Base-by-base conservation (phyloP, 2,797 vertebrate genomes). In the Glossophaga mutica region DNA sequence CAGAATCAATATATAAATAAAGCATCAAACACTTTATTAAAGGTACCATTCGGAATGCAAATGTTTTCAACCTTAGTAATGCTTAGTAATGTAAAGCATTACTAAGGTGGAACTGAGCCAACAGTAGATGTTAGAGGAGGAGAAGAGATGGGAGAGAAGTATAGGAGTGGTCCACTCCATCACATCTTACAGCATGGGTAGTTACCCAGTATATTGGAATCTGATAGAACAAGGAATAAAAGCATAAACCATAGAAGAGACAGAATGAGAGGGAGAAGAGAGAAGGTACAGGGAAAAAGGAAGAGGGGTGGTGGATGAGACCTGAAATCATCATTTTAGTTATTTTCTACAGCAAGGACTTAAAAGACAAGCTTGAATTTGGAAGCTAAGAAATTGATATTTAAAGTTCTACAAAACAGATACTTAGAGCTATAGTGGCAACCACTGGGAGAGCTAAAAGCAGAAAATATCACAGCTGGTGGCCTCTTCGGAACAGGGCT, bases 171-270 rank as follows among this genome's bases (percentile, higher is more conserved):
- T 42, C 34, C 32, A 2, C 19, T 92, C 24, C 21, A 34, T 32
- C 21, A 52, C 18, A 34, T 29, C 11, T 67, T 55, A 86, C 9
- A 70, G 29, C 11, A 16, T 9, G 15, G 15, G 10, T 3, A 44
- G 18, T n/a, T 59, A 62, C 2, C 8, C 26, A 22, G 16, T 11
- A 48, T 2, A 11, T 68, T 77, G 95, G 46, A 86, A 89, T 24
- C 11, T 67, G 44, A 88, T 24, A 4, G 76, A 93, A 87, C 6
- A 79, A 92, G 19, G 87, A 92, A 81, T 57, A 77, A 94, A 95
- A 65, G 42, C 50, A 81, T 57, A 87, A 44, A 6, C 21, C 70
- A 76, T 8, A 85, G 9, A 39, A 84, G 1, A 37, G 6, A 24
- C 11, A 57, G 42, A 92, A 71, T 15, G 32, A 32, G 32, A 55